Percentiles rank a stretch among this genome's conserved stretches.
Conservation (phyloP, 2,888 invertebrate genomes). For the Eubasilissa splendida region DNA sequence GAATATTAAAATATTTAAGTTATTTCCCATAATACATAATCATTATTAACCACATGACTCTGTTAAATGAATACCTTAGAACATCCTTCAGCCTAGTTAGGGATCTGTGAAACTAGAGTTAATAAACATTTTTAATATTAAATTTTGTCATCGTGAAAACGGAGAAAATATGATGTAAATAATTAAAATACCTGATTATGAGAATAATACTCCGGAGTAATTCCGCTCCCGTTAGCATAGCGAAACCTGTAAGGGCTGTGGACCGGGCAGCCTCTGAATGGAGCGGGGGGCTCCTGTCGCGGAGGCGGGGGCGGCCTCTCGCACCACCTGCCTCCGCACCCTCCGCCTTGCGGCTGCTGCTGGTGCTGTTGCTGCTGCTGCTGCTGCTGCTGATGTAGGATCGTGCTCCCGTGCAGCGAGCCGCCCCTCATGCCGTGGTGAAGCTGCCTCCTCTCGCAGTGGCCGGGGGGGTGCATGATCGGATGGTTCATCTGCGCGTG, state of each 20-base stretch:
- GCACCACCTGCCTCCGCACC: slow-evolving; percentile 52
- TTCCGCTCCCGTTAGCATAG: slow-evolving; percentile 63
- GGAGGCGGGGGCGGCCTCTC: slow-evolving; percentile 52
- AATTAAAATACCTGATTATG: slow-evolving; percentile 53
- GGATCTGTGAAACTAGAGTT: too few species aligned
- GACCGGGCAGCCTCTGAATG: slow-evolving; percentile 69
- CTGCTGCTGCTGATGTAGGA: slow-evolving; percentile 51
- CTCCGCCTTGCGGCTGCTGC: slow-evolving; percentile 7
- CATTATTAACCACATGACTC: too few species aligned
- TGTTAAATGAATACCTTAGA: too few species aligned
- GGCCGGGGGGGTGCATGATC: slow-evolving; percentile 35
- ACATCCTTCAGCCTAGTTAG: too few species aligned
- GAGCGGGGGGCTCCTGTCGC: slow-evolving; percentile 49
- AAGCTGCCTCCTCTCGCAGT: slow-evolving; percentile 50
- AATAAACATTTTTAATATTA: too few species aligned
- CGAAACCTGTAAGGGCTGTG: slow-evolving; percentile 76
- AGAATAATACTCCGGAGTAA: slow-evolving; percentile 53
- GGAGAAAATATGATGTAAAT: too few species aligned
- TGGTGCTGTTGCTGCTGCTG: slow-evolving; percentile 15
- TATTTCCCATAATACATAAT: too few species aligned
- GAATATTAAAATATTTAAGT: too few species aligned
- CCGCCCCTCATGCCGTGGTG: slow-evolving; percentile 53
- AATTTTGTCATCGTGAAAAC: too few species aligned
- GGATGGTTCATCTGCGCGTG: slow-evolving; percentile 47
- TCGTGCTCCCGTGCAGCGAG: slow-evolving; percentile 57